These are phyloP conservation scores for Drosophila barbarae DNA, from an alignment of 2,888 invertebrate species.

Conservation along the genomic window DNA sequence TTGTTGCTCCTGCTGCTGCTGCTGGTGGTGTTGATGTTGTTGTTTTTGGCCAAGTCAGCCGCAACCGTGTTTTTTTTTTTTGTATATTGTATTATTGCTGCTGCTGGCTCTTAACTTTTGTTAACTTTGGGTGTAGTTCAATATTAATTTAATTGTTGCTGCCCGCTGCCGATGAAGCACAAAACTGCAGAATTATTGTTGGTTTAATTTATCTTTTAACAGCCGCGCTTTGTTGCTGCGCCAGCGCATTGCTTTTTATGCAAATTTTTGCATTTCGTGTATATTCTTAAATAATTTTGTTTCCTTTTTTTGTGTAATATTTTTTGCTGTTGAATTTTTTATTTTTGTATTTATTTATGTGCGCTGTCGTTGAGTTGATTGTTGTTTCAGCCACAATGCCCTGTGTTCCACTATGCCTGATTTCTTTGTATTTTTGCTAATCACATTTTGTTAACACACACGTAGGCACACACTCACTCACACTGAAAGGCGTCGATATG, in stretches of 20 bases:
- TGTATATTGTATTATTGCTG: constrained; percentile 33
- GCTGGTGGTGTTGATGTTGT: constrained; percentile 27
- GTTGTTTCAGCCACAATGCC: constrained; percentile 62
- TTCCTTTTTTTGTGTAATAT: constrained; percentile 39
- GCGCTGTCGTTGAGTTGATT: constrained; percentile 26
- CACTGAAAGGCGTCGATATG: constrained; percentile 12
- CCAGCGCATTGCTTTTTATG: constrained; percentile 52
- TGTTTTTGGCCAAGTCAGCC: constrained; percentile 63
- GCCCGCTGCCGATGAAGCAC: constrained; percentile 66
- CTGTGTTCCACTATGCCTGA: constrained; percentile 52
- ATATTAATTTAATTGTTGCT: constrained; percentile 61
- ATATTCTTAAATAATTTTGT: constrained; percentile 29
- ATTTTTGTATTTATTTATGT: constrained; percentile 11
- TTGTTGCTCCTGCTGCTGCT: constrained; percentile 20
- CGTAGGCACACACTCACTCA: constrained; percentile 17
- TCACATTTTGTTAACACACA: constrained; percentile 73
- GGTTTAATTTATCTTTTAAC: constrained; percentile 47
- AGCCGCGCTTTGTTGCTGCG: constrained; percentile 51
- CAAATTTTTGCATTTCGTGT: constrained; percentile 43
- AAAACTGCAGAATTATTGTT: constrained; percentile 58
- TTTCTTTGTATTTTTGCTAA: constrained; percentile 74
- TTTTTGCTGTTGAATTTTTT: background rate
- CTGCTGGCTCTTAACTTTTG: constrained; percentile 42
- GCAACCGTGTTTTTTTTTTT: constrained; percentile 37
- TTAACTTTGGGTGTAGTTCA: constrained; percentile 65